Conservation (phyloP, 2,888 invertebrate genomes). For the Ichneumoninae sp. region DNA sequence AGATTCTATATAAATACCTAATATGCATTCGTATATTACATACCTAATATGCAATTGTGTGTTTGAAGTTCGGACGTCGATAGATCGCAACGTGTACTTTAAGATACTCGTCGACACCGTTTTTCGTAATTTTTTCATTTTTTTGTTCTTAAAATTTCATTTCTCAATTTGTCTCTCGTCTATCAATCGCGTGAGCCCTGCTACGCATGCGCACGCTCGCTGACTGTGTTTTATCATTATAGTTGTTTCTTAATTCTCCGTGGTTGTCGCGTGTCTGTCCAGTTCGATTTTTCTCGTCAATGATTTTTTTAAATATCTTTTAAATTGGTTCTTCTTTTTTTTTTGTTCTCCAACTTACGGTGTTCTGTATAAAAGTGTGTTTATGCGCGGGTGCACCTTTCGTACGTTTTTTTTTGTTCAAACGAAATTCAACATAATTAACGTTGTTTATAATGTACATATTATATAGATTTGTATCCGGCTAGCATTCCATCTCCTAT, state of each 20-base stretch:
- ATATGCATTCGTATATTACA: conserved; percentile 84
- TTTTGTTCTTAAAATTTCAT: conserved; percentile 33
- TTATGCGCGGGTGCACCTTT: conserved; percentile 42
- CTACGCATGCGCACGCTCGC: conserved; percentile 40
- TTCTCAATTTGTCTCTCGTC: conserved; percentile 38
- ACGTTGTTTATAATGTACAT: conserved; percentile 80
- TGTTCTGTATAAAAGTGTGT: conserved; percentile 64
- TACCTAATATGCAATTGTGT: conserved; percentile 84
- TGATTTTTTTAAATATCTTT: background rate
- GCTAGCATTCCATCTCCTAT: conserved; percentile 76
- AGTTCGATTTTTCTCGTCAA: conserved; percentile 42
- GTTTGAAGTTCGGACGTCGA: conserved; percentile 80
- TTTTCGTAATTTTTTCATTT: conserved; percentile 7
- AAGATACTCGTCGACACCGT: conserved; percentile 41
- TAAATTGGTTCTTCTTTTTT: conserved; percentile 31
- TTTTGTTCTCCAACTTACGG: conserved; percentile 41
- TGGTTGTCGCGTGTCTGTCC: conserved; percentile 29
- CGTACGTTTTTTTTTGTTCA: conserved; percentile 48
- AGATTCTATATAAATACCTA: conserved; percentile 84
- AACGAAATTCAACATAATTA: conserved; percentile 79
- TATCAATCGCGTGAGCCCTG: background rate
- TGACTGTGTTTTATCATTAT: background rate
- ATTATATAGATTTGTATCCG: conserved; percentile 80
- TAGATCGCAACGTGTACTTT: conserved; percentile 77
- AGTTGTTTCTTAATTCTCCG: background rate